These are phyloP conservation scores for Oxyruncus cristatus DNA, from an alignment of 2,113 vertebrate genomes.

Conservation along the genomic window DNA sequence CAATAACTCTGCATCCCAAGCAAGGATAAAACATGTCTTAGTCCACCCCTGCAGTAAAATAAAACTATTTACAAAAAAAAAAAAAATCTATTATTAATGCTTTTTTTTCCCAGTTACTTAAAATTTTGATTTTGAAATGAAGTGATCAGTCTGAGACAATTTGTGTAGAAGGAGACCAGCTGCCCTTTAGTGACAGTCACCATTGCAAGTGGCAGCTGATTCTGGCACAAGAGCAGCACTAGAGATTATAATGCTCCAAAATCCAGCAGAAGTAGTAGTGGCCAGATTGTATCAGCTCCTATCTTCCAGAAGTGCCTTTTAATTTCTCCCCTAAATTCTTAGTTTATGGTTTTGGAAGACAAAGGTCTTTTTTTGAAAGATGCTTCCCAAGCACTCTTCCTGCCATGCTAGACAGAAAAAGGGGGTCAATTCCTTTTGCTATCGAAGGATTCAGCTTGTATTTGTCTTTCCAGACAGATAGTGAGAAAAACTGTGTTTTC, in stretches of 20 bases:
- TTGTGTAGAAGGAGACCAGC: neutral
- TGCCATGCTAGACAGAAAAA: neutral
- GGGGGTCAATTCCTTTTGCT: neutral
- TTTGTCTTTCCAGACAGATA: neutral
- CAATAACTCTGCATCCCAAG: neutral
- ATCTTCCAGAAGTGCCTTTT: neutral
- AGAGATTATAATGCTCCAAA: neutral
- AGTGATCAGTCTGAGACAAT: neutral
- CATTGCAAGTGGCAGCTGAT: neutral
- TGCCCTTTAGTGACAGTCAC: neutral
- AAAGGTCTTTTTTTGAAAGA: neutral
- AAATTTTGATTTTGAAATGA: neutral
- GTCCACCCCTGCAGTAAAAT: accelerated
- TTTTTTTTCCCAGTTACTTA: neutral
- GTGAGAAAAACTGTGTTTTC: neutral
- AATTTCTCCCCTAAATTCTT: neutral
- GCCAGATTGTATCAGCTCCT: neutral
- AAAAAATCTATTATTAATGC: neutral
- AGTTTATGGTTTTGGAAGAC: neutral
- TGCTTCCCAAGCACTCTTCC: neutral
- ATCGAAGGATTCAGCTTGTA: neutral
- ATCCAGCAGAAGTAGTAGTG: neutral
- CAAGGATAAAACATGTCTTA: neutral
- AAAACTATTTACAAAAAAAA: neutral
- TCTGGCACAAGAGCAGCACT: neutral